Evolutionary conservation across 2,797 vertebrate genomes (phyloP), one percentile per base, ranked within the genome.

Genomic region (Babyrousa celebensis): DNA sequence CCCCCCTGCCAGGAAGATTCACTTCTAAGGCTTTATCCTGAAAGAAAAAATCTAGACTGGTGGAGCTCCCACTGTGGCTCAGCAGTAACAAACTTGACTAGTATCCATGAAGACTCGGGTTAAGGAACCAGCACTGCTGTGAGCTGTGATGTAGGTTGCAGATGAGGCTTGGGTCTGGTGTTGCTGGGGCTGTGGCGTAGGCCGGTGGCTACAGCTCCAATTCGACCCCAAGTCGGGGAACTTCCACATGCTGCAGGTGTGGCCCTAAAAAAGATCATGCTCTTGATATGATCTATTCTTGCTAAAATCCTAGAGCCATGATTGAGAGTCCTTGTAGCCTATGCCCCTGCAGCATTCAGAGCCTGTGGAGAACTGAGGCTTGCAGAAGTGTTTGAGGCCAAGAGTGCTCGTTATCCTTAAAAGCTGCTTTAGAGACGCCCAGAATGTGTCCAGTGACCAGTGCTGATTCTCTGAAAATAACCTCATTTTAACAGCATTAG

Each of bases 401-500:
- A 29, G 54, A 63, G 63, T 36, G 29, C 74, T 72, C n/a, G 32
- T 25, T 27, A 36, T 43, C 29, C 48, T 84, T 70, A 43, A 18
- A 80, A 62, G 40, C 18, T 86, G 60, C 54, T 20, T 48, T 25
- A 48, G 32, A 25, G 29, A n/a, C 11, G 40, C 21, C 79, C 40
- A 68, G 48, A 84, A 62, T n/a, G 32, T 58, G 67, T 40, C 10
- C 48, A 90, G 20, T 43, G 62, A 87, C n/a, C 12, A 91, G 63
- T 32, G 82, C 9, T 15, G 54, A 27, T 52, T 63, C 54, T 65
- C 67, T 91, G 60, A 96, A 96, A 93, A 93, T 21, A 85, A 14
- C 32, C 54, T 93, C 70, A 58, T 48, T 89, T 87, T 75, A 95
- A 10, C 56, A 75, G 25, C 60, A 85, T 84, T 68, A 68, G 18